These are phyloP conservation scores for Palythoa grandiflora DNA, from an alignment of 92 coral and sea anemone genomes.

Conservation along the genomic window DNA sequence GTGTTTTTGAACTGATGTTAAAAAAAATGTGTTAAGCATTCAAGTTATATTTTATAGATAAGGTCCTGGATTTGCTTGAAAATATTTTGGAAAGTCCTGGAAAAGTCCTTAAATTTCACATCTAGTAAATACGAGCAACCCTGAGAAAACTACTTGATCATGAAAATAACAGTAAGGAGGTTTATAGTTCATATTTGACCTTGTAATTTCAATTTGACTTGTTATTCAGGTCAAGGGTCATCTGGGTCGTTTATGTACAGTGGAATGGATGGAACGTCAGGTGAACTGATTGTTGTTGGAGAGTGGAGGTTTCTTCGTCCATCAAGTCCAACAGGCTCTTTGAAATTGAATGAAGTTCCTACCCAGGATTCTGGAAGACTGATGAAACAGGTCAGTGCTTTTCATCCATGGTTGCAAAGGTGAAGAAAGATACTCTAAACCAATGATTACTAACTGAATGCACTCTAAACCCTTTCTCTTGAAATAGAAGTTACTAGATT, in stretches of 20 bases:
- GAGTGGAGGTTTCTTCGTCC: slow-evolving; percentile 78
- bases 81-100: too few relatives aligned
- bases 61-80: too few relatives aligned
- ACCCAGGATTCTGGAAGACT: slow-evolving; percentile 64
- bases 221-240: slow-evolving; percentile 78
- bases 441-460: too few relatives aligned
- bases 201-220: neutral
- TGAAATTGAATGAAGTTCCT: slow-evolving; percentile 67
- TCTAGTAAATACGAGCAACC: too few relatives aligned
- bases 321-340: slow-evolving; percentile 57
- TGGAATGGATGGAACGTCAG: slow-evolving; percentile 84
- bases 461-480: too few relatives aligned
- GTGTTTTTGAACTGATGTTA: too few relatives aligned
- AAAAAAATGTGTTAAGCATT: too few relatives aligned
- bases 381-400: slow-evolving; percentile 45
- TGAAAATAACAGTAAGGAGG: slow-evolving; percentile 69
- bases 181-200: slow-evolving; percentile 74
- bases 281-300: slow-evolving; percentile 87
- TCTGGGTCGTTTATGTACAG: slow-evolving; percentile 89
- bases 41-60: too few relatives aligned
- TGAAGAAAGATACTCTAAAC: too few relatives aligned
- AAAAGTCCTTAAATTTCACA: too few relatives aligned
- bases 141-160: too few relatives aligned
- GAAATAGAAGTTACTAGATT: too few relatives aligned
- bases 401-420: neutral